These are phyloP conservation scores for Aphelenchoides besseyi DNA, from an alignment of 1,140 invertebrate species.

Conservation along the genomic window DNA sequence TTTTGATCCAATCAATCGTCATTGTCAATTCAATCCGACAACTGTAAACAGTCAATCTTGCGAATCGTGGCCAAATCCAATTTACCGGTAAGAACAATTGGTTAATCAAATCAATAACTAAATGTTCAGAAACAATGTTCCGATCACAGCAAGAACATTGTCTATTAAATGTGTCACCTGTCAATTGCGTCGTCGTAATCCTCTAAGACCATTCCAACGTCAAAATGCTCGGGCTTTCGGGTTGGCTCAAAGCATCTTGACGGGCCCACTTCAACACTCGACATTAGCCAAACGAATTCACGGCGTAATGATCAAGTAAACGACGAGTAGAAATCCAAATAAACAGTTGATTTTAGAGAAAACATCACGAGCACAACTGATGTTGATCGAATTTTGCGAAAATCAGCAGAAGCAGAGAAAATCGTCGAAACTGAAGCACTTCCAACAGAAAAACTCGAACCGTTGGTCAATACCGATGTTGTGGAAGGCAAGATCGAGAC, in stretches of 20 bases:
- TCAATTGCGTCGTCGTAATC: background rate
- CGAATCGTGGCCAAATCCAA: constrained; percentile 57
- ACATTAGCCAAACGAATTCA: constrained; percentile 5
- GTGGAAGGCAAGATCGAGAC: background rate
- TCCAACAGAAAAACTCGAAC: background rate
- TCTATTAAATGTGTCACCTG: constrained; percentile 15
- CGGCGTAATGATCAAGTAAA: constrained; percentile 17
- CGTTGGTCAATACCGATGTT: background rate
- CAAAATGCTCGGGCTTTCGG: constrained; percentile 6
- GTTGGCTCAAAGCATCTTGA: background rate
- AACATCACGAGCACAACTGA: constrained; percentile 8
- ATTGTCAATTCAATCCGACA: constrained; percentile 60
- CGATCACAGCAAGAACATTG: background rate
- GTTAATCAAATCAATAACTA: background rate
- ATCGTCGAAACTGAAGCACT: background rate
- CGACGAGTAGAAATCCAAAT: background rate
- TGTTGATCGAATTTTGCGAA: background rate
- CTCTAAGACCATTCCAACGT: background rate
- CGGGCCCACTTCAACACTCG: background rate
- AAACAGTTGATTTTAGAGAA: background rate
- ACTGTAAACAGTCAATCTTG: constrained; percentile 52
- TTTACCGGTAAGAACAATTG: constrained; percentile 44
- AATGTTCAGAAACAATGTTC: constrained; percentile 18
- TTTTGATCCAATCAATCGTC: constrained; percentile 56
- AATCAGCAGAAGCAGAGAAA: constrained; percentile 4